Conservation (phyloP, 2,113 vertebrate species). For the Anguilla japonica region DNA sequence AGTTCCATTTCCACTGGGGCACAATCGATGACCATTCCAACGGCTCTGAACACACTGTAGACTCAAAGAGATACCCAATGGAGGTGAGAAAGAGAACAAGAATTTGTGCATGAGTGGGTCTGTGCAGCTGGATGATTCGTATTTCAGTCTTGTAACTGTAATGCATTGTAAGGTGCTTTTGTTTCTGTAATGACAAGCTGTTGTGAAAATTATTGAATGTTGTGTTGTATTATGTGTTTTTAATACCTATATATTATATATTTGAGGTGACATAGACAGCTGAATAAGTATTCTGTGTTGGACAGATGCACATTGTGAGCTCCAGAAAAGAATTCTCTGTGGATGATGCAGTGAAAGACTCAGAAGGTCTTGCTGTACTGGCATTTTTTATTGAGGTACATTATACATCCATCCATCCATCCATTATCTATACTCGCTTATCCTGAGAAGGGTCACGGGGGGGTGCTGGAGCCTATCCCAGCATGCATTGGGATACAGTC, state of each 20-base stretch:
- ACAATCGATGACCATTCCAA: constrained; percentile 8
- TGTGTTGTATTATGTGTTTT: neutral
- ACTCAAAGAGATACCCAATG: constrained; percentile 58
- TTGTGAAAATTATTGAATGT: neutral
- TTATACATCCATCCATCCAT: neutral
- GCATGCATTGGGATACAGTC: too few species aligned
- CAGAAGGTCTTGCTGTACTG: constrained; percentile 58
- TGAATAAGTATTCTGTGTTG: neutral
- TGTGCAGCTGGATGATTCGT: neutral
- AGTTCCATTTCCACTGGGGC: constrained; percentile 75
- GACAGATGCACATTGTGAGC: constrained; percentile 66
- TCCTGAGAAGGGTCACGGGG: too few species aligned
- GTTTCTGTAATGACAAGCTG: neutral
- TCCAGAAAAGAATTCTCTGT: constrained; percentile 47
- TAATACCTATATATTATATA: neutral
- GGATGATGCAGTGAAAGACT: constrained; percentile 15
- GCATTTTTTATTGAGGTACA: constrained; percentile 60
- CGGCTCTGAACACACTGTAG: constrained; percentile 67
- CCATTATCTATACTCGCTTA: too few species aligned
- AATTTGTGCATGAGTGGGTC: neutral
- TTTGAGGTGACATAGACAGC: neutral
- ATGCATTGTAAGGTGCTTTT: neutral
- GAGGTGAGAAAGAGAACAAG: constrained; percentile 57
- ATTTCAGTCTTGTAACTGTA: neutral
- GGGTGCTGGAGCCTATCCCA: too few species aligned